Evolutionary conservation across 2,113 vertebrate genomes (phyloP).

Genomic region (Megaleporinus macrocephalus): DNA sequence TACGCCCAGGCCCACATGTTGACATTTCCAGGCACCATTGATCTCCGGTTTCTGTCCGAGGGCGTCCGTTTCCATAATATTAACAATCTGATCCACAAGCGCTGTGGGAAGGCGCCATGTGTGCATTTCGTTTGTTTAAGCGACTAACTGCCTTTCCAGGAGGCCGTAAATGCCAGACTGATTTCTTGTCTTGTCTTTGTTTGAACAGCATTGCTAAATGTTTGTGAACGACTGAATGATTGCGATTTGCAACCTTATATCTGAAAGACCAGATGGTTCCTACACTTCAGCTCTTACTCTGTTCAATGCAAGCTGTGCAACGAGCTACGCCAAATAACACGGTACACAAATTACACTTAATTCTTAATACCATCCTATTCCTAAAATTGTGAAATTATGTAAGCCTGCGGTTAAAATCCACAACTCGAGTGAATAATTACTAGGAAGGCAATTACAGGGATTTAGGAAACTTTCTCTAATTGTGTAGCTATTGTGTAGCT

Average conservation of each 20-base stretch:
- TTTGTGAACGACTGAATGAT: neutral
- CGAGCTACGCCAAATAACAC: neutral
- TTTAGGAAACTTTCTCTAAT: neutral
- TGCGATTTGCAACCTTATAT: neutral
- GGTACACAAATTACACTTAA: too few relatives aligned
- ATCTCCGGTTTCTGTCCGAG: constrained; percentile 48
- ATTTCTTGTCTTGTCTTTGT: constrained; percentile 23
- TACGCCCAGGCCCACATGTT: constrained; percentile 48
- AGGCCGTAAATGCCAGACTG: constrained; percentile 26
- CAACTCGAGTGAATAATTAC: neutral
- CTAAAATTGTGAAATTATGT: neutral
- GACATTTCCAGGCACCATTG: constrained; percentile 58
- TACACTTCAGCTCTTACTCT: neutral
- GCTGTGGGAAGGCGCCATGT: constrained; percentile 32
- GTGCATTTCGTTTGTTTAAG: constrained; percentile 53
- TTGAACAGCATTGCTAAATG: constrained; percentile 33
- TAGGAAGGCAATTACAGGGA: neutral
- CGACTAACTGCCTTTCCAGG: constrained; percentile 44
- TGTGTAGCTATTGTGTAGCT: neutral
- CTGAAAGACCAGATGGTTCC: neutral
- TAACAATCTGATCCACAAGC: constrained; percentile 21
- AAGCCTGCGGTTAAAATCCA: neutral
- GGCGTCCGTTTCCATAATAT: constrained; percentile 41
- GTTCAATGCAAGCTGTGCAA: too few relatives aligned
- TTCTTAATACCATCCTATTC: neutral